phyloP scores from a whole-genome alignment of 2,113 vertebrate species.

The Chlamydotis undulata region DNA sequence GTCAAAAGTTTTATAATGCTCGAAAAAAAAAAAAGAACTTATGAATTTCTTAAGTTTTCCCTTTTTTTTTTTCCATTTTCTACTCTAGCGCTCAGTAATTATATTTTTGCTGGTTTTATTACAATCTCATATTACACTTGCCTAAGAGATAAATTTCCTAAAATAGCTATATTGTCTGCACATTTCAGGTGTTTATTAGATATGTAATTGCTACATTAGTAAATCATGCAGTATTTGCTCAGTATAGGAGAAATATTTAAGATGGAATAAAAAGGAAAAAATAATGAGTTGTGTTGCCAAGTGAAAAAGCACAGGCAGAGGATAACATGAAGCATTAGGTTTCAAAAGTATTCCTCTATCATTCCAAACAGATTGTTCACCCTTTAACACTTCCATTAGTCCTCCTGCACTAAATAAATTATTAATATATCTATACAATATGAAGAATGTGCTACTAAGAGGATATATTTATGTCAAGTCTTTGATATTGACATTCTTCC shows the following conservation, averaged over 20 bases:
- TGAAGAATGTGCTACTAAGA: not conserved
- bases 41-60: not conserved
- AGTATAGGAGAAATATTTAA: not conserved
- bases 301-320: slow-evolving; percentile 16
- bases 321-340: not conserved
- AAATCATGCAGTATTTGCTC: not conserved
- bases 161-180: not conserved
- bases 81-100: not conserved
- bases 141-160: not conserved
- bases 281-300: not conserved
- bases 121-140: not conserved
- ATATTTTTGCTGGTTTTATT: not conserved
- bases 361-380: slow-evolving; percentile 14
- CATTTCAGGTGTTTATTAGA: not conserved
- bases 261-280: not conserved
- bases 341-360: not conserved
- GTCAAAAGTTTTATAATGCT: not conserved
- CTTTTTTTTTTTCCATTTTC: not conserved
- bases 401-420: not conserved
- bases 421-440: not conserved
- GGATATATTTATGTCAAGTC: not conserved
- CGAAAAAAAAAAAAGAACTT: not conserved
- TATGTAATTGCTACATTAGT: not conserved
- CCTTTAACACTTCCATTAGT: slow-evolving; percentile 52
- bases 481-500: not conserved